Conservation (phyloP, 2,888 invertebrate species). For the Phanerotoma sp. region DNA sequence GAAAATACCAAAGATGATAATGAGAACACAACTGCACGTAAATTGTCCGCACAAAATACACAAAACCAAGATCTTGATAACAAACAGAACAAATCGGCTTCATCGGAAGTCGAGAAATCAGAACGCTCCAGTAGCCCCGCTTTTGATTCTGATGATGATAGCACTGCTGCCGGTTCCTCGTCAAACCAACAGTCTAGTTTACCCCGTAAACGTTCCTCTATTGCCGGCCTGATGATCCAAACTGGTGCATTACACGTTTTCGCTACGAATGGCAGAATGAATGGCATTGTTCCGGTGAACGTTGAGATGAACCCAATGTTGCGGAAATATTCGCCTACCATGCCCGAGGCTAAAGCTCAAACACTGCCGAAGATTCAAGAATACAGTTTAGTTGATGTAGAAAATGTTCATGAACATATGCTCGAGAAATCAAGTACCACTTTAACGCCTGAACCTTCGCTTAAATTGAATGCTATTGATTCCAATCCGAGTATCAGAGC, state of each 20-base stretch:
- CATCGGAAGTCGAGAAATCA: constrained; percentile 68
- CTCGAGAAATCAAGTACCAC: constrained; percentile 52
- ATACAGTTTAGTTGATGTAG: constrained; percentile 65
- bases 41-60: constrained; percentile 31
- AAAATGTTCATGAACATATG: constrained; percentile 55
- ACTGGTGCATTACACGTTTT: constrained; percentile 62
- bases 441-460: constrained; percentile 53
- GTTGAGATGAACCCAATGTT: constrained; percentile 39
- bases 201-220: constrained; percentile 65
- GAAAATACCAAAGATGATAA: constrained; percentile 1
- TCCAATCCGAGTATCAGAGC: constrained; percentile 27
- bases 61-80: constrained; percentile 29
- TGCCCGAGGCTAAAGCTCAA: constrained; percentile 50
- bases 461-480: constrained; percentile 38
- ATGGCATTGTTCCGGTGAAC: constrained; percentile 47
- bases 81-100: constrained; percentile 47
- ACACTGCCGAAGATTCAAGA: constrained; percentile 67
- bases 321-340: constrained; percentile 52
- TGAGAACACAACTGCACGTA: constrained; percentile 27
- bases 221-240: constrained; percentile 71
- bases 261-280: constrained; percentile 45
- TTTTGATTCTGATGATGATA: constrained; percentile 94
- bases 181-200: constrained; percentile 47
- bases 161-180: constrained; percentile 60
- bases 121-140: constrained; percentile 90